Evolutionary conservation across 2,113 vertebrate species (phyloP).

Genomic region (Neogale vison): DNA sequence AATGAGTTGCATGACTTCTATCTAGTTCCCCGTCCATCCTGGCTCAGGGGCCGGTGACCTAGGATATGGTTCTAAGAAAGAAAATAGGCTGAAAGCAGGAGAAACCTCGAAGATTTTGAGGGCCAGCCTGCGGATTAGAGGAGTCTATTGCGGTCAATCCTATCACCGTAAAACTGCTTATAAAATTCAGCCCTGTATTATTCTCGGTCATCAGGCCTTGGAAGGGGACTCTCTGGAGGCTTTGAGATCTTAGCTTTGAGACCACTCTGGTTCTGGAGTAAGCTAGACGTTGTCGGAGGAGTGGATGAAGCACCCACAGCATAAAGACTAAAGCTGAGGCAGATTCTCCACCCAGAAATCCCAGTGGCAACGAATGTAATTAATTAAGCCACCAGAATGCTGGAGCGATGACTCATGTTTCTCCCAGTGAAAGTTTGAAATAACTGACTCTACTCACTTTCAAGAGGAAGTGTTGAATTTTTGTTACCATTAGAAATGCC

Average conservation of each 20-base stretch:
- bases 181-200: not conserved
- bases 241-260: not conserved
- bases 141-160: not conserved
- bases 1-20: not conserved
- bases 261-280: not conserved
- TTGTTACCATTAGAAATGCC: not conserved
- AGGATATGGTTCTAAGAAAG: not conserved
- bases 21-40: not conserved
- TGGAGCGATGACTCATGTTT: not conserved
- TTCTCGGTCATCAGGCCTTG: not conserved
- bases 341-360: not conserved
- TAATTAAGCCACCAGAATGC: not conserved
- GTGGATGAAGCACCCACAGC: not conserved
- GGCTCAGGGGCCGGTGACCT: not conserved
- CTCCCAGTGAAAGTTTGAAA: not conserved
- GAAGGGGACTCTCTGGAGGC: not conserved
- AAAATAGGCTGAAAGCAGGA: not conserved
- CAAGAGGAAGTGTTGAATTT: not conserved
- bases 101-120: not conserved
- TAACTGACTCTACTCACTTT: not conserved
- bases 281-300: not conserved
- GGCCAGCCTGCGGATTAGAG: not conserved
- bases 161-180: not conserved
- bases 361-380: not conserved
- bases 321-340: not conserved